Evolutionary conservation across 2,113 vertebrate genomes (phyloP), one percentile per base, ranked within the genome.

Genomic region (Heloderma charlesbogerti): DNA sequence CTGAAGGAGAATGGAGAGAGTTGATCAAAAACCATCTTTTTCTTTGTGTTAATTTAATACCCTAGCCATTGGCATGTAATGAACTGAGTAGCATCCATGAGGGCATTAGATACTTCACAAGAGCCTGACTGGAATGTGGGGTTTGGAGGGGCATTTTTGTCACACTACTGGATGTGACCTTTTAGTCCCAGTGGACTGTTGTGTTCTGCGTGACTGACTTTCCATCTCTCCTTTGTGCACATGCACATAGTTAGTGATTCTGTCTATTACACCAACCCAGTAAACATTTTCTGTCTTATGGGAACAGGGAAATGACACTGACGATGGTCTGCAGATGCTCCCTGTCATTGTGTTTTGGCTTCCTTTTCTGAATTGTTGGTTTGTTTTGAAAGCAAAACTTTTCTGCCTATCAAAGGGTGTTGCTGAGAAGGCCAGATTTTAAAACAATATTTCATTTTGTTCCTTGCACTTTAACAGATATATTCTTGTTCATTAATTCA

Each of bases 141-240:
- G 34, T 91, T 91, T 89, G 43, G 37, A 92, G 63, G 87, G 83
- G 45, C 54, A 31, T 95, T 95, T 93, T 93, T 94, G 94, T 97
- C 94, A 94, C 86, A 54, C 67, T 91, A 16, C 71, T 96, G 75
- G 94, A 93, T 91, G 63, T 96, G 95, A 96, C 94, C 94, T 89
- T 2, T 90, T 0, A 40, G 82, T 97, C 96, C 93, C 95, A 54
- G 3, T 0, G 92, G 97, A 93, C 87, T 80, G 31, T 89, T 48
- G 57, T 81, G 93, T 96, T 97, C 96, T 96, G 63, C 95, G 93
- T 97, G 96, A 96, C 92, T 97, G 97, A 94, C 89, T 96, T 96
- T 84, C 90, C 93, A 66, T 57, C 45, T 93, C 63, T 95, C 93
- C 87, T 84, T 25, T 94, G 92, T 82, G 93, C 90, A 92, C 78